Conservation (phyloP, 2,888 invertebrate species). For the Caenorhabditis wallacei region DNA sequence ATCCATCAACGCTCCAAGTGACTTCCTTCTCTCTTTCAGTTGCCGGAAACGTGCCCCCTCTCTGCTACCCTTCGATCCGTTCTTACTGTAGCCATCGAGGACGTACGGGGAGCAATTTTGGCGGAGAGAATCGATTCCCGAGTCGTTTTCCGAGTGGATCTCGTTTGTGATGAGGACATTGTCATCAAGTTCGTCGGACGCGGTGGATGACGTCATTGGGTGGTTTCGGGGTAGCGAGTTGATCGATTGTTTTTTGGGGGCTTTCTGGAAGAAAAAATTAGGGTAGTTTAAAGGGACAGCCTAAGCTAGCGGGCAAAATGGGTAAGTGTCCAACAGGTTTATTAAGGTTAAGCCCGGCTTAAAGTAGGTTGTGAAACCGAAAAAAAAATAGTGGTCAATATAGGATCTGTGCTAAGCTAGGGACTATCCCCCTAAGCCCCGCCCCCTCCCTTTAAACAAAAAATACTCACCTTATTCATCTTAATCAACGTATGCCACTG, state of each 20-base stretch:
- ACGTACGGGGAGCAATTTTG: constrained; percentile 79
- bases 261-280: constrained; percentile 19
- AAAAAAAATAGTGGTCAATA: too few relatives aligned
- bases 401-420: too few relatives aligned
- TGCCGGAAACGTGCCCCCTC: constrained; percentile 72
- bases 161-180: constrained; percentile 74
- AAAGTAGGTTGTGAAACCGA: too few relatives aligned
- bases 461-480: constrained; percentile 36
- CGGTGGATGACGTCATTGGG: constrained; percentile 67
- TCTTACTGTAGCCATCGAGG: constrained; percentile 53
- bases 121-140: constrained; percentile 81
- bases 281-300: too few relatives aligned
- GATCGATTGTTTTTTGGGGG: constrained; percentile 20
- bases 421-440: too few relatives aligned
- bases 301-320: too few relatives aligned
- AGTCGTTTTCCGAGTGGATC: constrained; percentile 79
- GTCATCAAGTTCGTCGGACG: constrained; percentile 78
- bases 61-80: constrained; percentile 56
- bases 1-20: constrained; percentile 77
- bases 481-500: constrained; percentile 73
- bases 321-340: too few relatives aligned
- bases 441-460: too few relatives aligned
- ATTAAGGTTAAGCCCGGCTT: too few relatives aligned
- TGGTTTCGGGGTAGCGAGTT: constrained; percentile 21
- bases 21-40: constrained; percentile 78